phyloP scores from a whole-genome alignment of 2,797 vertebrate species.

The Peromyscus melanophrys region DNA sequence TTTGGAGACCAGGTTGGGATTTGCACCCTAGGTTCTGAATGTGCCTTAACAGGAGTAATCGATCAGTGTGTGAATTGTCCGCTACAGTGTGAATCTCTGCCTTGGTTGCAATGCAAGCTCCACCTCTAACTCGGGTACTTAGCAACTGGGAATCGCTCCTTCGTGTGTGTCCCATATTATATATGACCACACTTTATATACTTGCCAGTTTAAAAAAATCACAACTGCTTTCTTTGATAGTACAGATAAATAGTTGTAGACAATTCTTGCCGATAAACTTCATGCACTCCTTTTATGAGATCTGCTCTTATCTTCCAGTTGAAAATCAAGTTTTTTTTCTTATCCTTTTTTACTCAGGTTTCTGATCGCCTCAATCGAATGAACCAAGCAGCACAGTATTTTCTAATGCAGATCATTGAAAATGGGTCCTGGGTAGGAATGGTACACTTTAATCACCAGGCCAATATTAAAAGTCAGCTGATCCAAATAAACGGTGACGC shows the following conservation, averaged over 20 bases:
- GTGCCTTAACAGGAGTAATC: background rate
- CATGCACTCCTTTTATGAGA: background rate
- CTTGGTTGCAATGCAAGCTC: background rate
- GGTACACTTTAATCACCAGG: slow-evolving; percentile 74
- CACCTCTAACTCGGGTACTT: background rate
- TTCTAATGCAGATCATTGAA: slow-evolving; percentile 86
- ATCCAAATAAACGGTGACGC: slow-evolving; percentile 73
- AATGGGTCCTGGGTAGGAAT: slow-evolving; percentile 85
- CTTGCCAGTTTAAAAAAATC: slow-evolving; percentile 25
- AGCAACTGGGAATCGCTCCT: background rate
- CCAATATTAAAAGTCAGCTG: background rate
- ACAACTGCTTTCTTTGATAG: background rate
- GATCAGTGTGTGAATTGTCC: background rate
- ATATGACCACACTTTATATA: background rate
- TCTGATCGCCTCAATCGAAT: slow-evolving; percentile 70
- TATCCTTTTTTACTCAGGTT: background rate
- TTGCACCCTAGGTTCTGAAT: background rate
- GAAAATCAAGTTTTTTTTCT: slow-evolving; percentile 1
- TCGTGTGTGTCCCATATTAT: background rate
- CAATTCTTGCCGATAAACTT: slow-evolving; percentile 2
- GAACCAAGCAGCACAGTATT: slow-evolving; percentile 84
- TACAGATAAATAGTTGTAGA: background rate
- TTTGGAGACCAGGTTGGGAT: background rate
- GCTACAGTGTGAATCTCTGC: background rate
- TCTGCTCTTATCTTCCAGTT: background rate